phyloP scores from a whole-genome alignment of 1,140 invertebrate species.

The Musca vetustissima region DNA sequence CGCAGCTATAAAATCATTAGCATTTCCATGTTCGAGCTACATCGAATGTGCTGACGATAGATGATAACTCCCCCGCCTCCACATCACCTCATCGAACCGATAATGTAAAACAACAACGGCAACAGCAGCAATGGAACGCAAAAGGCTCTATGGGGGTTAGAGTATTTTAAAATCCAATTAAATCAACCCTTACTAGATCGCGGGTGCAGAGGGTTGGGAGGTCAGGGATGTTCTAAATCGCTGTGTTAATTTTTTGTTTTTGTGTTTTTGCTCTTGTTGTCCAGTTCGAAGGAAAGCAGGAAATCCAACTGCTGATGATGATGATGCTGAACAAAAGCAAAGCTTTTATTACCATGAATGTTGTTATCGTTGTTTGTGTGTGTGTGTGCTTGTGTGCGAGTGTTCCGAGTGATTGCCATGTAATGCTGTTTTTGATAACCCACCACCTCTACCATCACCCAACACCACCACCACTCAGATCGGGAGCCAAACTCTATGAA shows the following conservation, averaged over 20 bases:
- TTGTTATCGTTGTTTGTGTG: no score
- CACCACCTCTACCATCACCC: no score
- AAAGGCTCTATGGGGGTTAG: background rate
- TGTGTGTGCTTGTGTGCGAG: no score
- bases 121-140: no score
- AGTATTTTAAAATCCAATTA: conserved; percentile 32
- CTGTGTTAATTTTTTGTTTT: conserved; percentile 14
- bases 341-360: background rate
- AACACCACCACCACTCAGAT: no score
- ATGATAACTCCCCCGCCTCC: background rate
- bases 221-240: conserved; percentile 19
- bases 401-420: background rate
- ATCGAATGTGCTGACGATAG: background rate
- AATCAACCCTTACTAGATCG: conserved; percentile 21
- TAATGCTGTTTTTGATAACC: no score
- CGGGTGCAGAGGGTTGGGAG: conserved; percentile 6
- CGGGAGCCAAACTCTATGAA: no score
- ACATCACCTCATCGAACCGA: no score
- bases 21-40: background rate
- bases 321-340: background rate
- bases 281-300: background rate
- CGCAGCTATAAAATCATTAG: background rate
- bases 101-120: background rate
- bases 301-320: background rate
- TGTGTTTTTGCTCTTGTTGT: background rate